A percentile compares a stretch with the other conserved stretches of the same genome.
Evolutionary conservation across 2,888 invertebrate species (phyloP).

Genomic region (Macropis europaea): DNA sequence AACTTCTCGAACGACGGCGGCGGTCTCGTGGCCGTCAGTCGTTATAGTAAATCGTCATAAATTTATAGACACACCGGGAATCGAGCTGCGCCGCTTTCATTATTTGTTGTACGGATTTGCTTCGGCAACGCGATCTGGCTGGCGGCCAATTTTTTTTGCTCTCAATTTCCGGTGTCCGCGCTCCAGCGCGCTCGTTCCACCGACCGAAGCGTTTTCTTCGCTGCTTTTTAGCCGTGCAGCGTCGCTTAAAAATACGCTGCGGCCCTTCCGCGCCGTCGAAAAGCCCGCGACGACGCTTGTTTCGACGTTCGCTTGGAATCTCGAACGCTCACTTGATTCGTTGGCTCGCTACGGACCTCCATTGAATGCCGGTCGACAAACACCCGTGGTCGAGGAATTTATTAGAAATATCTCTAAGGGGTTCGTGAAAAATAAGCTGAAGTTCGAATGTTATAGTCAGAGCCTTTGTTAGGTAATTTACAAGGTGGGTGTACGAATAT

Average conservation of each 20-base stretch:
- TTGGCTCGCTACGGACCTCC: no score
- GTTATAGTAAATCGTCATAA: constrained; percentile 57
- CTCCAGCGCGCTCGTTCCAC: constrained; percentile 18
- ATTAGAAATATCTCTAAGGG: no score
- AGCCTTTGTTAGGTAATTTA: no score
- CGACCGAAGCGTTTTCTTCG: constrained; percentile 18
- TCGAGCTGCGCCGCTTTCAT: constrained; percentile 48
- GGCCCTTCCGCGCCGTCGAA: no score
- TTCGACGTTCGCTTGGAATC: no score
- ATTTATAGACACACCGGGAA: constrained; percentile 48
- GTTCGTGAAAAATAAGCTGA: no score
- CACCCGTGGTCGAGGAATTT: no score
- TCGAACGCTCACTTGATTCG: no score
- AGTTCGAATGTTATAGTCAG: no score
- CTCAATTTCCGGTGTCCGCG: constrained; percentile 54
- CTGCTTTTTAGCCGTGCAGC: background rate
- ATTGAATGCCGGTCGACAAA: no score
- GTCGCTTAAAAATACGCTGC: constrained; percentile 27
- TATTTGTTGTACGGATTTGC: constrained; percentile 64
- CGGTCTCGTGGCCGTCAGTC: constrained; percentile 43
- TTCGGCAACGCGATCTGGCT: constrained; percentile 61
- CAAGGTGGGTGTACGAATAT: no score
- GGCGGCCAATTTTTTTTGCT: constrained; percentile 56
- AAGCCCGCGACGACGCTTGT: no score
- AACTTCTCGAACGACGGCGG: constrained; percentile 27